These are phyloP conservation scores for Neosilurus hyrtlii DNA, from an alignment of 2,797 vertebrate species.

Conservation along the genomic window DNA sequence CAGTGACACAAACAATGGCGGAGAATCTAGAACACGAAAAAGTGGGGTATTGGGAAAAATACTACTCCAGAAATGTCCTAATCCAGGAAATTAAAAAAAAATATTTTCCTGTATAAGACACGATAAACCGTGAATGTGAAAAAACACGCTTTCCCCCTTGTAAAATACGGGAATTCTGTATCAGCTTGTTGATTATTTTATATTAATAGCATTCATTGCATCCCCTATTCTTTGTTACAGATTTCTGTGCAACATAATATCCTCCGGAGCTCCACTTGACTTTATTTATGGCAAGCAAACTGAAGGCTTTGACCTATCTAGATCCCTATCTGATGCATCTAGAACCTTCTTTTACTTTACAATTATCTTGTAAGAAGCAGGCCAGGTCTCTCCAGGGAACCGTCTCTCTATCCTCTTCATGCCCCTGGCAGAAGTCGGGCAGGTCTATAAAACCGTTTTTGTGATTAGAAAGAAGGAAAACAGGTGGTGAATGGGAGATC, in stretches of 20 bases:
- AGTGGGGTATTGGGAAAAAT: no score
- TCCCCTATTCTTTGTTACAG: background rate
- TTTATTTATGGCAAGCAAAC: slow-evolving; percentile 4
- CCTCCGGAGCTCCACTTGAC: background rate
- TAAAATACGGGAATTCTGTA: no score
- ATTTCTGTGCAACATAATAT: slow-evolving; percentile 1
- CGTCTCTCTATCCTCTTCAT: background rate
- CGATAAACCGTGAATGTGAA: no score
- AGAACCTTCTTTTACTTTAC: background rate
- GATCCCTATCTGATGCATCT: slow-evolving; percentile 23
- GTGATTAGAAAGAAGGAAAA: slow-evolving; percentile 56
- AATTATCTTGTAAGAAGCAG: slow-evolving; percentile 24
- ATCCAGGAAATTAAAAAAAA: no score
- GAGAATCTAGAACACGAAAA: no score
- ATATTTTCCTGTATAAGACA: no score
- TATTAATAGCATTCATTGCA: background rate
- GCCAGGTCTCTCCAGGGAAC: slow-evolving; percentile 5
- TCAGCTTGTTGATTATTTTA: background rate
- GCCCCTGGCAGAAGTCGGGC: slow-evolving; percentile 37
- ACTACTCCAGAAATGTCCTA: no score
- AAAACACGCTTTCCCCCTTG: no score
- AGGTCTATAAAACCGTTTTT: slow-evolving; percentile 67
- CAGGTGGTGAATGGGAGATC: slow-evolving; percentile 41
- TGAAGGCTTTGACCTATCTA: slow-evolving; percentile 23
- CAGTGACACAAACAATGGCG: no score